phyloP scores from a whole-genome alignment of 2,797 vertebrate genomes.

The Cryptoprocta ferox region DNA sequence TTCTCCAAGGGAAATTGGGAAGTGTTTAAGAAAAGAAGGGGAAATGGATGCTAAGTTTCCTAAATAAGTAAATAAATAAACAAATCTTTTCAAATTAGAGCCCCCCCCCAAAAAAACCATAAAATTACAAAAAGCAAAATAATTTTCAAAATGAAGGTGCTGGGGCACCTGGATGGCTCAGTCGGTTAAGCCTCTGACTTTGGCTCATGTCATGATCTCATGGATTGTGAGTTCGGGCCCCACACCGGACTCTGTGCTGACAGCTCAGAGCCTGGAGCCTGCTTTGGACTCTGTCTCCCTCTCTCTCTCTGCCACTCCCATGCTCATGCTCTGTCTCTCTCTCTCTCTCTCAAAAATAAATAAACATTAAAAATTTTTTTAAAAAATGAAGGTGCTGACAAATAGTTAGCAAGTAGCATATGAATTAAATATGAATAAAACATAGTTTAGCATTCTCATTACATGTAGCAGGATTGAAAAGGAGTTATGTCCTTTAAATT shows the following conservation, averaged over 20 bases:
- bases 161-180: not conserved
- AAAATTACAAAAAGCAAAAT: slow-evolving; percentile 20
- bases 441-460: not conserved
- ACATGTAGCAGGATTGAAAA: not conserved
- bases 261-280: too few species aligned
- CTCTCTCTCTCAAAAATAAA: too few species aligned
- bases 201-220: too few species aligned
- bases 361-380: not conserved
- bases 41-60: not conserved
- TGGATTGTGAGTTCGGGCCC: too few species aligned
- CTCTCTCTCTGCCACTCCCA: too few species aligned
- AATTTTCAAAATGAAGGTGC: slow-evolving; percentile 4
- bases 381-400: slow-evolving; percentile 41
- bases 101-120: not conserved
- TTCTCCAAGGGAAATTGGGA: not conserved
- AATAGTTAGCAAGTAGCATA: not conserved
- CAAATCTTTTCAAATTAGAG: not conserved
- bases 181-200: too few species aligned
- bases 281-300: too few species aligned
- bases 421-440: not conserved
- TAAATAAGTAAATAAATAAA: not conserved
- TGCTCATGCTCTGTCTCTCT: too few species aligned
- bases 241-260: too few species aligned
- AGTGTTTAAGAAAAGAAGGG: not conserved
- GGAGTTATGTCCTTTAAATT: not conserved